These are phyloP conservation scores for Panthera leo DNA, from an alignment of 2,113 vertebrate species.

Conservation along the genomic window DNA sequence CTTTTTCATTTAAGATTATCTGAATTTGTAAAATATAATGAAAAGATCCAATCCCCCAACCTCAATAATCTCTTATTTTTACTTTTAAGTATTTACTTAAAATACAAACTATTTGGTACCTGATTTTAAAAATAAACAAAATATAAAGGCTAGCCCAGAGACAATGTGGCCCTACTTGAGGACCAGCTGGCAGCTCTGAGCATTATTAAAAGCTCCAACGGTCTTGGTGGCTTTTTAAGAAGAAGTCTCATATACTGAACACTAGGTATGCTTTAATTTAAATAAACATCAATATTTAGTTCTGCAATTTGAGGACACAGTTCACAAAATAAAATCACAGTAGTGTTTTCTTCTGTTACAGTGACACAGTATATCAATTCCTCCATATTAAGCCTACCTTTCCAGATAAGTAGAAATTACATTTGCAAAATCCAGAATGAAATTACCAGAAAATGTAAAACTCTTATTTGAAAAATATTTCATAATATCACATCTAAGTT, in stretches of 20 bases:
- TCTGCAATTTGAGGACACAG: slow-evolving; percentile 14
- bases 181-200: neutral
- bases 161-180: neutral
- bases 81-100: neutral
- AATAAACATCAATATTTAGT: neutral
- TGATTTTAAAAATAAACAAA: neutral
- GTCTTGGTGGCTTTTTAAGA: neutral
- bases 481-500: slow-evolving; percentile 86
- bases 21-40: neutral
- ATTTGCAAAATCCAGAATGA: neutral
- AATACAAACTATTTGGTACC: neutral
- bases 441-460: neutral
- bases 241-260: neutral
- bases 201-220: neutral
- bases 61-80: neutral
- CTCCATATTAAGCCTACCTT: neutral
- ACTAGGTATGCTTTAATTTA: neutral
- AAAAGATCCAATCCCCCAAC: neutral
- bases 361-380: neutral
- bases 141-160: neutral
- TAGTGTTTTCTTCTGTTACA: neutral
- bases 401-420: neutral
- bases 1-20: neutral
- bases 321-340: slow-evolving; percentile 11
- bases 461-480: neutral